Evolutionary conservation across 1,140 invertebrate species (phyloP), one percentile per base, ranked within the genome.

Genomic region (Drosophila asahinai): DNA sequence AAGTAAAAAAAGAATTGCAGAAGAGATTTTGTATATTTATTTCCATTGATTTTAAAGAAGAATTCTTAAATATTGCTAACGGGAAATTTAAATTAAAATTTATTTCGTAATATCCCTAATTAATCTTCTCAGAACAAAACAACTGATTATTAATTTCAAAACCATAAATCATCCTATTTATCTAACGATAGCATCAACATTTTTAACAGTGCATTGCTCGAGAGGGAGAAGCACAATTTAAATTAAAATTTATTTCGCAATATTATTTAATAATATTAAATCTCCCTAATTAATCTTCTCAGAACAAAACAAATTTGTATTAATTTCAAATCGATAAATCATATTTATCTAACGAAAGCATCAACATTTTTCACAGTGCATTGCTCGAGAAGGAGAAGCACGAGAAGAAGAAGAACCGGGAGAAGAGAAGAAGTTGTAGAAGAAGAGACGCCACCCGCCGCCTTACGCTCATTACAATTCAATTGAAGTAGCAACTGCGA

Each of bases 401-500:
- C 33, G 25, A 58, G 64, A 48, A 49, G 57, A 47, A 62, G 58
- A 17, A 30, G 52, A n/a, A n/a, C n/a, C 17, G 52, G 33, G 51
- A 57, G 45, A 77, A 58, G 40, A 60, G 67, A 43, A 73, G 43
- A 33, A 42, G 22, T 65, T 22, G 8, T 43, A 42, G 27, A 51
- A 43, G 51, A 59, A 66, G 61, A 66, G 48, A 27, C 54, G 58
- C 74, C 64, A 49, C 55, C 55, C 66, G 68, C 65, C 81, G 82
- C 71, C 82, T 64, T 58, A 83, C 77, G 72, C 80, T 87, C 83
- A 89, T 89, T 83, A 89, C 83, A 87, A 87, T 87, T 89, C 84
- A 87, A 87, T 87, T 89, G 84, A 89, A 87, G 84, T 80, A 78
- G 84, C 77, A 77, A 77, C 83, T 73, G 77, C 82, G 70, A 62